Evolutionary conservation across 1,140 invertebrate species (phyloP), one percentile per base, ranked within the genome.

Genomic region (Drosophila sechellia): DNA sequence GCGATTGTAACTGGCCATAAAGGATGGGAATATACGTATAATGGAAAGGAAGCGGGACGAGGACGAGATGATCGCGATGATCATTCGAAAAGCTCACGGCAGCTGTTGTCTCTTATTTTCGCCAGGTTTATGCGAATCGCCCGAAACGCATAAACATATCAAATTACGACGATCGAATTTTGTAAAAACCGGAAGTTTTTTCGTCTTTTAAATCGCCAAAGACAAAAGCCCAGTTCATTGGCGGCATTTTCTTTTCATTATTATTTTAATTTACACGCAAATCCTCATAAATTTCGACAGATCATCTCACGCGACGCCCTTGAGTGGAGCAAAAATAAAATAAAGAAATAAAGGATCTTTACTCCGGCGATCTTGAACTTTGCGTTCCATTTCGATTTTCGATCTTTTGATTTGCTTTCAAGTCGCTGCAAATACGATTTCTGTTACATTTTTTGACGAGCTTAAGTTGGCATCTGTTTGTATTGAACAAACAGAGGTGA

Each of bases 81-180:
- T 49, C 37, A 70, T 49, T 20, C 50, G 25, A 8, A 70, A 43
- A 57, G 42, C 55, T 42, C 60, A 56, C 35, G 64, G 63, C 81
- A 86, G 81, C 81, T 79, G 81, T 49, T 75, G 48, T 68, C 59
- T 54, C 69, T 73, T 74, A 64, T 75, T 64, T 75, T 81, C 49
- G 64, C 63, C 54, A 81, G 69, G 22, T 81, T 81, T 69, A 74
- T 83, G 79, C 54, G 60, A 85, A 48, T 63, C 50, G 57, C 61
- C 69, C 27, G 50, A 50, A 83, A 86, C 70, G 61, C 81, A 86
- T 86, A 86, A 86, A 86, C 79, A 87, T 74, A 87, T 86, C 83
- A 83, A 87, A 71, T 86, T 86, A 86, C 81, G 75, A 81, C 81
- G 75, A 86, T 66, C 75, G 60, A 65, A 34, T 60, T 49, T 70